These are phyloP conservation scores for Hoplodrina ambigua DNA, from an alignment of 2,888 invertebrate species.

Conservation along the genomic window DNA sequence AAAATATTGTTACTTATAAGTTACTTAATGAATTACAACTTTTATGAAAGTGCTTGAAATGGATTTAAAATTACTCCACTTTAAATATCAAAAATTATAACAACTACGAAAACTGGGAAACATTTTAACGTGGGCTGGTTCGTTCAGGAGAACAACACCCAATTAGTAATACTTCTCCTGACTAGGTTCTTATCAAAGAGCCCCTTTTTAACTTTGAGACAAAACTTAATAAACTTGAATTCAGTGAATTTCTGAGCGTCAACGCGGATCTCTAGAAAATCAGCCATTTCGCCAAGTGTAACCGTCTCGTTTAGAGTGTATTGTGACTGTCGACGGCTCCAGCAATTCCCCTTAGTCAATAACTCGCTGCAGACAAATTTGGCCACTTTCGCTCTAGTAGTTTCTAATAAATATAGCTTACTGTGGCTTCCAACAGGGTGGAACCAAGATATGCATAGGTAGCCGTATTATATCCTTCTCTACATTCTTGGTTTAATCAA, in stretches of 20 bases:
- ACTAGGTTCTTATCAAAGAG: too few species aligned
- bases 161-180: too few species aligned
- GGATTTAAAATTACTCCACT: too few species aligned
- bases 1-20: too few species aligned
- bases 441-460: not conserved
- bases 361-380: constrained; percentile 48
- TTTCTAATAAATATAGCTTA: constrained; percentile 23
- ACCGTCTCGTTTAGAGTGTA: constrained; percentile 62
- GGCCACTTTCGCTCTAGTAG: constrained; percentile 21
- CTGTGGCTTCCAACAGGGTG: not conserved
- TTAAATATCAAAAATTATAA: too few species aligned
- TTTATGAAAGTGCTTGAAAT: too few species aligned
- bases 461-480: not conserved
- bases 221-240: not conserved
- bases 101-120: too few species aligned
- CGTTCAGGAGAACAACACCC: too few species aligned
- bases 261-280: constrained; percentile 39
- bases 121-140: too few species aligned
- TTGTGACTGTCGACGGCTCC: constrained; percentile 57
- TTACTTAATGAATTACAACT: too few species aligned
- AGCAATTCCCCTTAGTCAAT: constrained; percentile 59
- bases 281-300: constrained; percentile 48
- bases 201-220: too few species aligned
- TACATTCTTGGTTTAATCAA: not conserved
- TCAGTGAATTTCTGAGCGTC: not conserved